Evolutionary conservation across 2,888 invertebrate species (phyloP), one percentile per base, ranked within the genome.

Genomic region (Drosophila mercatorum): DNA sequence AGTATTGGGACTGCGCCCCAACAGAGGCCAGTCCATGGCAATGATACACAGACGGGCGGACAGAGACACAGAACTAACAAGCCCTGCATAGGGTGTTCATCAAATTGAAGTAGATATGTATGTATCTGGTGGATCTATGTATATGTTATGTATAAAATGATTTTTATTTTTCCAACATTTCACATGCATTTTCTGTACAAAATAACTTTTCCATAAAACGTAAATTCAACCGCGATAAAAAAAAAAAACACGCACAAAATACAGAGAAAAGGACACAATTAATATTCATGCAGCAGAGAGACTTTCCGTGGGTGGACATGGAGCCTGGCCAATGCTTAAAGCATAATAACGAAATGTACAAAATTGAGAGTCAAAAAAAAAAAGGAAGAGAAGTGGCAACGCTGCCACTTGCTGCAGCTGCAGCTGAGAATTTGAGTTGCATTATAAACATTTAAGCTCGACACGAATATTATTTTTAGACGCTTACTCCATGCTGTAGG

Each of bases 161-260:
- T 56, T 63, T 67, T 68, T 51, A 51, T 58, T 72, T 55, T 84
- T 88, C 69, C 88, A 83, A 88, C 85, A 89, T 89, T 87, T 83
- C 82, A 80, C 87, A 83, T 88, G 88, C 86, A 88, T 83, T 80
- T 86, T 86, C 89, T 80, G 83, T 88, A 89, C 80, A 89, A 84
- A 84, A 63, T 89, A 84, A 64, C 49, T 57, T 75, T 87, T 74
- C 80, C 83, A 72, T 83, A 87, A 68, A 88, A 81, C 70, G 67
- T 81, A 71, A 80, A 72, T 83, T 90, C 72, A 88, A 86, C 86
- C 86, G 86, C 86, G 86, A 86, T 86, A 90, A 77, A 83, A 73
- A 68, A 62, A 81, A 62, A 78, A 71, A 57, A 68, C 38, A 66
- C 53, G 51, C 65, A 38, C 43, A 65, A 52, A 70, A 64, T 74